These are phyloP conservation scores for Cyrtonyx montezumae DNA, from an alignment of 2,113 vertebrate species.

Conservation along the genomic window DNA sequence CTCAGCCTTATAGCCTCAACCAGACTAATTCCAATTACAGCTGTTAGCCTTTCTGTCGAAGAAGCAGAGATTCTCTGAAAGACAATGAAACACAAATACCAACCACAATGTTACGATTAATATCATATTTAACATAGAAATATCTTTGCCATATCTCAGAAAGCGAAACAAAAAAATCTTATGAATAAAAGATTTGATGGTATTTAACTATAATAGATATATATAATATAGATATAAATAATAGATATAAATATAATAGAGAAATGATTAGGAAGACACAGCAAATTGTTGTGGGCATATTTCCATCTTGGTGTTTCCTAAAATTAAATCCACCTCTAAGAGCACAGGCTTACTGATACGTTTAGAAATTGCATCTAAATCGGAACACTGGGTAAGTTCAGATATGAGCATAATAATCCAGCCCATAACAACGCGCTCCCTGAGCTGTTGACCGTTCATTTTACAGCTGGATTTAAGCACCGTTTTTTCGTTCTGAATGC, in stretches of 20 bases:
- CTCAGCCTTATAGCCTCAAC: not conserved
- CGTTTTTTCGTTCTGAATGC: not conserved
- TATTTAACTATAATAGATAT: not conserved
- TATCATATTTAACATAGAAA: not conserved
- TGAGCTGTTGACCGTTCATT: not conserved
- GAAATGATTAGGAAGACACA: not conserved
- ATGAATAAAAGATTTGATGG: not conserved
- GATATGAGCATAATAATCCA: not conserved
- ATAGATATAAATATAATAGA: too few species aligned
- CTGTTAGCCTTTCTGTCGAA: not conserved
- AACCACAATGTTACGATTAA: not conserved
- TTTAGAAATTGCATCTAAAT: not conserved
- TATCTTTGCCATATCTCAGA: not conserved
- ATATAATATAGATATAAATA: too few species aligned
- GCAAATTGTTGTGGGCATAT: not conserved
- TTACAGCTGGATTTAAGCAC: not conserved
- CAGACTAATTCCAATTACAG: not conserved
- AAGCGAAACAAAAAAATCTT: not conserved
- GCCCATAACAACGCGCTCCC: not conserved
- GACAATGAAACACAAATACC: not conserved
- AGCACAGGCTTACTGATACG: not conserved
- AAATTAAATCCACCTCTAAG: not conserved
- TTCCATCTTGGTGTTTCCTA: not conserved
- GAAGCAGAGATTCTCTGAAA: not conserved
- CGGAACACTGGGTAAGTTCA: not conserved